Evolutionary conservation across 2,888 invertebrate species (phyloP).

Genomic region (Trissonchulus latispiculum): DNA sequence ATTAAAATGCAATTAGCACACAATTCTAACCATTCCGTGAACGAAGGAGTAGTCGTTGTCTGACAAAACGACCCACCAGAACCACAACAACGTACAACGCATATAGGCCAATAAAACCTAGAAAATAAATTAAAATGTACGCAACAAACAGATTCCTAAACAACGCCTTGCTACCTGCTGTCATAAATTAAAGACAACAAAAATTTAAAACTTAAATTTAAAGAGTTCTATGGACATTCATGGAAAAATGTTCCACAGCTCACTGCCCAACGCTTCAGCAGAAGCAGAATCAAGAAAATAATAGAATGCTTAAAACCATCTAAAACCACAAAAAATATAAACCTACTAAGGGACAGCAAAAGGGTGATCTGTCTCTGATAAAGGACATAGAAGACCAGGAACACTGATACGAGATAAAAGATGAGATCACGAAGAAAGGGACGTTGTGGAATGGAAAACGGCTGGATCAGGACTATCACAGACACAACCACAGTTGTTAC

Average conservation of each 20-base stretch:
- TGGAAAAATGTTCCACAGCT: too few relatives aligned
- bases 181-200: too few relatives aligned
- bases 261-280: too few relatives aligned
- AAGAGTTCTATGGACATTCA: too few relatives aligned
- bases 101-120: slow-evolving; percentile 49
- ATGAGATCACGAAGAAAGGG: slow-evolving; percentile 52
- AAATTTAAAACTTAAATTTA: too few relatives aligned
- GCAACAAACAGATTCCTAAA: too few relatives aligned
- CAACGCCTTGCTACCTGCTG: too few relatives aligned
- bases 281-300: too few relatives aligned
- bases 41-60: slow-evolving; percentile 17
- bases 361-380: slow-evolving; percentile 49
- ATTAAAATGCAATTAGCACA: too few relatives aligned
- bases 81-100: slow-evolving; percentile 50
- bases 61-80: slow-evolving; percentile 42
- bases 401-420: slow-evolving; percentile 51
- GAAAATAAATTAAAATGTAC: too few relatives aligned
- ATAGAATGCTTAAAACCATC: neutral
- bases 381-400: slow-evolving; percentile 50
- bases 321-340: too few relatives aligned
- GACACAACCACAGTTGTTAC: slow-evolving; percentile 56
- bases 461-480: slow-evolving; percentile 51
- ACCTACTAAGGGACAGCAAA: slow-evolving; percentile 47
- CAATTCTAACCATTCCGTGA: neutral
- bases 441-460: slow-evolving; percentile 51